These are phyloP conservation scores for Actinernus sp. DNA, from an alignment of 92 coral and sea anemone genomes.

Conservation along the genomic window DNA sequence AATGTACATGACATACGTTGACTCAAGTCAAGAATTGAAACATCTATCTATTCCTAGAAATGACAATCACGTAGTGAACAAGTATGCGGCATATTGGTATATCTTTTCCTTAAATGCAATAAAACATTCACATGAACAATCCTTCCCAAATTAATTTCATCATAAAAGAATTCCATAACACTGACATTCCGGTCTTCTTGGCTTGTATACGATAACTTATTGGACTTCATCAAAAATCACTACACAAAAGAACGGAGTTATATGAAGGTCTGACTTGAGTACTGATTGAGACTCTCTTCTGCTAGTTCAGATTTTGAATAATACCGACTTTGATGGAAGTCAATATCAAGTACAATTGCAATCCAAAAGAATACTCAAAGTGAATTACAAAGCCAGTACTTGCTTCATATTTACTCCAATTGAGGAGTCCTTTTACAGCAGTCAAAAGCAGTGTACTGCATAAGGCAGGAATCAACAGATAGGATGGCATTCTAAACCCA, in stretches of 20 bases:
- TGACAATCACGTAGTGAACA: not conserved
- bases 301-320: constrained; percentile 2
- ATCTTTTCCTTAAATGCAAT: not conserved
- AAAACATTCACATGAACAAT: constrained; percentile 6
- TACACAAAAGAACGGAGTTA: not conserved
- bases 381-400: no score
- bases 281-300: not conserved
- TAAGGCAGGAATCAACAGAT: no score
- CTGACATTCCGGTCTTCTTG: no score
- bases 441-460: no score
- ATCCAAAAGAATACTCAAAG: not conserved
- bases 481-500: no score
- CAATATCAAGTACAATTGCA: not conserved
- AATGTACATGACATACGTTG: no score
- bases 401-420: no score
- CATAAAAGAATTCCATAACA: no score
- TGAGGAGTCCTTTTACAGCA: no score
- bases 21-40: not conserved
- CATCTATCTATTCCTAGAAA: not conserved
- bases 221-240: not conserved
- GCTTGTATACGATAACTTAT: no score
- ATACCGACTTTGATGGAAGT: constrained; percentile 1
- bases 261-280: not conserved
- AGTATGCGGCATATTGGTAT: not conserved
- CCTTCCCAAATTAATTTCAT: not conserved